Conservation (phyloP, 2,113 vertebrate genomes). For the Jacana jacana region DNA sequence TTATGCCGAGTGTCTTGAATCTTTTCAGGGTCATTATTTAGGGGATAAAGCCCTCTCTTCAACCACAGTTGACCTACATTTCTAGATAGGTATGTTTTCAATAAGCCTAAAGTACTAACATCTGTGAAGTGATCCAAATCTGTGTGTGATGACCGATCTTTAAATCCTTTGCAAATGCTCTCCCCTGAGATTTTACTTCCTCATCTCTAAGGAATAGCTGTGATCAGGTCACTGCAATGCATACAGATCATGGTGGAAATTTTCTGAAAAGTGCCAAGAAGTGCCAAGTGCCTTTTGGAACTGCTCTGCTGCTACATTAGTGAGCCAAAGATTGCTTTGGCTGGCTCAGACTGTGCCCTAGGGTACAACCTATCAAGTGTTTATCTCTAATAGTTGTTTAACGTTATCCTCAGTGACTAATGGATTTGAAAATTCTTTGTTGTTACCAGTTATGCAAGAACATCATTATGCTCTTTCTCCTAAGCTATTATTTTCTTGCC, state of each 20-base stretch:
- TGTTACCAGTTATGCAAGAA: background rate
- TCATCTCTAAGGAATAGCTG: background rate
- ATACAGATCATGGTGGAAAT: background rate
- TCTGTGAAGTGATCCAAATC: background rate
- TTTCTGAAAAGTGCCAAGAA: background rate
- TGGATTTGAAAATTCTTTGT: background rate
- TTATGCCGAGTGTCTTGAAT: rapidly evolving
- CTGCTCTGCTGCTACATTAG: background rate
- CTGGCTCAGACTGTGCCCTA: background rate
- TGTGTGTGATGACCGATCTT: background rate
- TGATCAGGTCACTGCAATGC: background rate
- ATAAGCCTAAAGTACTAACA: background rate
- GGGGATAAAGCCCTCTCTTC: background rate
- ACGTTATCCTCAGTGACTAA: background rate
- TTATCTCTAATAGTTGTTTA: constrained; percentile 9
- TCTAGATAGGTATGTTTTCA: background rate
- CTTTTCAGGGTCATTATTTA: background rate
- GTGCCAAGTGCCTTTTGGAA: background rate
- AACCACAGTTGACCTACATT: background rate
- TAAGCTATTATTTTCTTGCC: background rate
- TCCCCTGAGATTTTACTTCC: background rate
- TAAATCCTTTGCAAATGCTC: background rate
- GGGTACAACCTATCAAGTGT: background rate
- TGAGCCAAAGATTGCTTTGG: background rate
- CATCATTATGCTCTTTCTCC: background rate